These are phyloP conservation scores for Lagocephalus sceleratus DNA, from an alignment of 2,797 vertebrate genomes.

Conservation along the genomic window DNA sequence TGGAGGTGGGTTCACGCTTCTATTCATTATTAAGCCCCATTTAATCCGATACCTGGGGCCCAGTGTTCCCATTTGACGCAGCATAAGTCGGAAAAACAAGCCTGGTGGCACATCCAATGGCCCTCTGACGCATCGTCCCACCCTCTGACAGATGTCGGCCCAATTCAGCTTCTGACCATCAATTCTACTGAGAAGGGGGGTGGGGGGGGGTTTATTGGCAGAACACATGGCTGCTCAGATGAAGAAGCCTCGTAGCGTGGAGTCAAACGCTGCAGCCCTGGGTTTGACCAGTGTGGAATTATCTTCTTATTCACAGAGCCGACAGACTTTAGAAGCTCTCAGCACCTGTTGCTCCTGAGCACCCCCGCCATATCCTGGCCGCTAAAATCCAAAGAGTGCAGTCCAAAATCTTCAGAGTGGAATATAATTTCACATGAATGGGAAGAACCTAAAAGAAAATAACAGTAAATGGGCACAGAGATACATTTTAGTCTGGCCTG, in stretches of 20 bases:
- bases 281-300: too few species aligned
- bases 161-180: constrained; percentile 56
- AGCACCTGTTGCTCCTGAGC: too few species aligned
- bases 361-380: too few species aligned
- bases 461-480: too few species aligned
- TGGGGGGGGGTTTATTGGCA: constrained; percentile 33
- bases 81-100: constrained; percentile 56
- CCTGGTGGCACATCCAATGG: constrained; percentile 46
- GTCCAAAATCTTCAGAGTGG: too few species aligned
- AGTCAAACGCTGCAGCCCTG: neutral
- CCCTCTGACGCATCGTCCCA: constrained; percentile 45
- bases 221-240: constrained; percentile 32
- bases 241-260: neutral
- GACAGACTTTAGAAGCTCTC: too few species aligned
- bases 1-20: constrained; percentile 66
- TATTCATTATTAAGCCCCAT: constrained; percentile 66
- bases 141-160: constrained; percentile 53
- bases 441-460: too few species aligned
- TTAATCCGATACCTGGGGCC: constrained; percentile 65
- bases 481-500: too few species aligned
- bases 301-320: too few species aligned
- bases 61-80: constrained; percentile 60
- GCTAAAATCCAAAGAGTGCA: too few species aligned
- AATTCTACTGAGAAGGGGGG: constrained; percentile 20
- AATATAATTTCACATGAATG: too few species aligned